Evolutionary conservation across 2,113 vertebrate genomes (phyloP).

Genomic region (Ptyas mucosa): DNA sequence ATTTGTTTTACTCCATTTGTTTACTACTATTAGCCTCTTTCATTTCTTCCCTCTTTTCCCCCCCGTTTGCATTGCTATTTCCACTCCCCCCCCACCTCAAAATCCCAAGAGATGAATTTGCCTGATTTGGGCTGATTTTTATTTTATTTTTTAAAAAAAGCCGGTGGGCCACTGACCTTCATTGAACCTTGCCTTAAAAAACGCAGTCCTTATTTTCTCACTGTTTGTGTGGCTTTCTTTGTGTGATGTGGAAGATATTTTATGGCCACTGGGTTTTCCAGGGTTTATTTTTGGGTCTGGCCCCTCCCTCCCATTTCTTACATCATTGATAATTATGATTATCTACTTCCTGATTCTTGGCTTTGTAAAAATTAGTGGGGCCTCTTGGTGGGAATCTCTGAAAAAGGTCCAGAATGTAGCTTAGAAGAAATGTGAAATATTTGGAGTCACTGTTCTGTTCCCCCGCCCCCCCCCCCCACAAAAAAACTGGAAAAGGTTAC

Average conservation of each 20-base stretch:
- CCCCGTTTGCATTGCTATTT: not conserved
- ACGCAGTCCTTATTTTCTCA: accelerated
- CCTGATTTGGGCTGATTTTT: not conserved
- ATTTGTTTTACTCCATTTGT: not conserved
- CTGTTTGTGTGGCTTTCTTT: not conserved
- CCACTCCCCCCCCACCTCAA: not conserved
- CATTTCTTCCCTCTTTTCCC: not conserved
- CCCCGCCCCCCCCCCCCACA: too few relatives aligned
- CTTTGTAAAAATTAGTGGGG: not conserved
- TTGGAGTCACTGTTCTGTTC: not conserved
- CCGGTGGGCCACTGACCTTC: not conserved
- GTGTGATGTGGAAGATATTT: not conserved
- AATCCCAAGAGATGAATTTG: not conserved
- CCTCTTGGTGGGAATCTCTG: not conserved
- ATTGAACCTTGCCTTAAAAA: not conserved
- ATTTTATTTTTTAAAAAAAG: not conserved
- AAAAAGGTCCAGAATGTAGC: not conserved
- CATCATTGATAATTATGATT: not conserved
- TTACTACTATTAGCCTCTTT: not conserved
- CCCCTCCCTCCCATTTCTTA: not conserved
- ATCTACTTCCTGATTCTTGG: not conserved
- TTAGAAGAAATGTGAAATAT: not conserved
- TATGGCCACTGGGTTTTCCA: not conserved
- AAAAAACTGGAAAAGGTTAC: not conserved
- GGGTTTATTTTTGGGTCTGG: not conserved